Evolutionary conservation across 1,140 invertebrate species (phyloP).

Genomic region (Ceratina australensis): DNA sequence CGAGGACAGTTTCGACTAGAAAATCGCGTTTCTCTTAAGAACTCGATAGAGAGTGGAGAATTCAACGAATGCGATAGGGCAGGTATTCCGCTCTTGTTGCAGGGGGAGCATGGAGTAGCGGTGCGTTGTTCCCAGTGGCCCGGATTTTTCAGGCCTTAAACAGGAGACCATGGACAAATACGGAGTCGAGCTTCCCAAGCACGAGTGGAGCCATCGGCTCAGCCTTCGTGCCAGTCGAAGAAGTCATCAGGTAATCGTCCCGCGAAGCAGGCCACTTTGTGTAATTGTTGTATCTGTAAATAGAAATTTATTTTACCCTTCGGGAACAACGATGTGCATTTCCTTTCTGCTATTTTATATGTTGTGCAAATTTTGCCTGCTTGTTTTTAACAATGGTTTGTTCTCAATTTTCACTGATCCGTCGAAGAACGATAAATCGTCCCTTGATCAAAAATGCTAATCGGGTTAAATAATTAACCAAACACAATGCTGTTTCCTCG

Average conservation of each 20-base stretch:
- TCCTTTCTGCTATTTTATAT: too few species aligned
- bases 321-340: too few species aligned
- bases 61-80: background rate
- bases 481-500: too few species aligned
- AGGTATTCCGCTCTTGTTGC: slow-evolving; percentile 20
- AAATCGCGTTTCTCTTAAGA: background rate
- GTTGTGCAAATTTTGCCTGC: too few species aligned
- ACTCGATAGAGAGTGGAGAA: background rate
- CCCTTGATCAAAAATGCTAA: too few species aligned
- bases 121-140: slow-evolving; percentile 34
- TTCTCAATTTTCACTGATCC: too few species aligned
- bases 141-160: slow-evolving; percentile 45
- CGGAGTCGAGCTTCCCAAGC: slow-evolving; percentile 78
- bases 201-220: slow-evolving; percentile 82
- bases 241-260: slow-evolving; percentile 71
- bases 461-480: too few species aligned
- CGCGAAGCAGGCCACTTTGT: background rate
- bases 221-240: slow-evolving; percentile 81
- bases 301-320: too few species aligned
- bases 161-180: slow-evolving; percentile 62
- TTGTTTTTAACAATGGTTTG: too few species aligned
- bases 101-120: slow-evolving; percentile 66
- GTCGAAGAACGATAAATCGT: too few species aligned
- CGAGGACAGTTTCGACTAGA: background rate
- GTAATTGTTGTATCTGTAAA: too few species aligned